A percentile compares a stretch with the other conserved stretches of the same genome.
phyloP scores from a whole-genome alignment of 2,797 vertebrate species.

The Taenioides sp. region DNA sequence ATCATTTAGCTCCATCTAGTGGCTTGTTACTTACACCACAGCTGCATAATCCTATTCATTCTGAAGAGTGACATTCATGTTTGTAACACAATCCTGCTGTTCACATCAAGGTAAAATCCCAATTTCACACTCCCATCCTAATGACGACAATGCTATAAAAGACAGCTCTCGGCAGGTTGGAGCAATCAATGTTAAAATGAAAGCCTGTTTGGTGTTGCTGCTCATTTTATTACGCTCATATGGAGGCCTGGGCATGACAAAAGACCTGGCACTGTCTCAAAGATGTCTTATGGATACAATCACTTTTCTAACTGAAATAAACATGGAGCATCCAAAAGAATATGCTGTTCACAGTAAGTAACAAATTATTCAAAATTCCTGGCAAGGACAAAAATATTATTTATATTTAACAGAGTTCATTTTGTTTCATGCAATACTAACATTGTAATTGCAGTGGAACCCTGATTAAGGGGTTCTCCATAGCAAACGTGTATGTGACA shows the following conservation, averaged over 20 bases:
- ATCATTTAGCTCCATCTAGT: slow-evolving; percentile 46
- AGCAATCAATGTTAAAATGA: slow-evolving; percentile 62
- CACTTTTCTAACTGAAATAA: slow-evolving; percentile 80
- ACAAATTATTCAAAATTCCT: background rate
- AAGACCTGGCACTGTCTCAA: slow-evolving; percentile 61
- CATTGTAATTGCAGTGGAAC: background rate
- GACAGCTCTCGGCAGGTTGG: slow-evolving; percentile 8
- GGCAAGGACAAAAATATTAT: too few relatives aligned
- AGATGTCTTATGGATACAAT: slow-evolving; percentile 77
- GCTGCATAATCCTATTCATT: background rate
- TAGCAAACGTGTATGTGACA: background rate
- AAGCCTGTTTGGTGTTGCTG: slow-evolving; percentile 31
- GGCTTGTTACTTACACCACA: slow-evolving; percentile 10
- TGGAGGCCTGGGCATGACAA: slow-evolving; percentile 14
- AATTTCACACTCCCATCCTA: slow-evolving; percentile 39
- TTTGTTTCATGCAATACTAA: background rate
- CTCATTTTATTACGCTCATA: slow-evolving; percentile 36
- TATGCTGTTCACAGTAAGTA: slow-evolving; percentile 86
- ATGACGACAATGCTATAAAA: slow-evolving; percentile 65
- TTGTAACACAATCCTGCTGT: slow-evolving; percentile 48
- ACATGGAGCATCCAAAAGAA: slow-evolving; percentile 72
- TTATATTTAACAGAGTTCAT: background rate
- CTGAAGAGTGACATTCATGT: background rate
- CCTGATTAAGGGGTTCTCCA: background rate
- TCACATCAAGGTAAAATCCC: slow-evolving; percentile 41